Evolutionary conservation across 2,113 vertebrate genomes (phyloP).

Genomic region (Harpagus bidentatus): DNA sequence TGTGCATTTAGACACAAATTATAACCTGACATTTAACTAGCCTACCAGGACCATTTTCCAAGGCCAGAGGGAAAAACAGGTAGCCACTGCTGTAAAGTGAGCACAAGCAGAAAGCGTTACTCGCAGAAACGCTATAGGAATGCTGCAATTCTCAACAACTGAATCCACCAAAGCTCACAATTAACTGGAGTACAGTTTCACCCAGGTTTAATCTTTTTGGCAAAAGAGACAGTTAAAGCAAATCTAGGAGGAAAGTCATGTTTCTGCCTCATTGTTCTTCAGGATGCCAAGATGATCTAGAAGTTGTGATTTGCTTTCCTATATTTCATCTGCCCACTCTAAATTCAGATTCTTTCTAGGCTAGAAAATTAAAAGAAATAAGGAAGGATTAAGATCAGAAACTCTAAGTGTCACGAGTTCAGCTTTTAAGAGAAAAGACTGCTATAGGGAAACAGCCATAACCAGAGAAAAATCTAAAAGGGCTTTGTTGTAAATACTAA

Average conservation of each 20-base stretch:
- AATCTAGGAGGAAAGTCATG: background rate
- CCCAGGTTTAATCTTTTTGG: background rate
- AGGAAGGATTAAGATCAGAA: background rate
- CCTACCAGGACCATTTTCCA: background rate
- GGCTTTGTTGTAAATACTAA: background rate
- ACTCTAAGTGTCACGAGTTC: background rate
- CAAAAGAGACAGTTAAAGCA: background rate
- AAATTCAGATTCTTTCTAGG: background rate
- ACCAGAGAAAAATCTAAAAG: background rate
- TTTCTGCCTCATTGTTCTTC: background rate
- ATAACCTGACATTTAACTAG: background rate
- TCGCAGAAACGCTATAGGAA: background rate
- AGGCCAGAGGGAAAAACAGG: background rate
- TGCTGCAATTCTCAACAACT: background rate
- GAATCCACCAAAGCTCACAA: background rate
- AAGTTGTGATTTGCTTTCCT: background rate
- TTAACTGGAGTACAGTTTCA: background rate
- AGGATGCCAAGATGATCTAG: background rate
- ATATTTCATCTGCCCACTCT: background rate
- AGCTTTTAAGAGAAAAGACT: background rate
- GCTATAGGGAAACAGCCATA: background rate
- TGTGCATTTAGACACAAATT: background rate
- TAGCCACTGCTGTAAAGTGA: background rate
- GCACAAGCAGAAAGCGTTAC: background rate
- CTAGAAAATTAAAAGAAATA: background rate